These are phyloP conservation scores for Cephus sareptanus DNA, from an alignment of 2,888 invertebrate species.

Conservation along the genomic window DNA sequence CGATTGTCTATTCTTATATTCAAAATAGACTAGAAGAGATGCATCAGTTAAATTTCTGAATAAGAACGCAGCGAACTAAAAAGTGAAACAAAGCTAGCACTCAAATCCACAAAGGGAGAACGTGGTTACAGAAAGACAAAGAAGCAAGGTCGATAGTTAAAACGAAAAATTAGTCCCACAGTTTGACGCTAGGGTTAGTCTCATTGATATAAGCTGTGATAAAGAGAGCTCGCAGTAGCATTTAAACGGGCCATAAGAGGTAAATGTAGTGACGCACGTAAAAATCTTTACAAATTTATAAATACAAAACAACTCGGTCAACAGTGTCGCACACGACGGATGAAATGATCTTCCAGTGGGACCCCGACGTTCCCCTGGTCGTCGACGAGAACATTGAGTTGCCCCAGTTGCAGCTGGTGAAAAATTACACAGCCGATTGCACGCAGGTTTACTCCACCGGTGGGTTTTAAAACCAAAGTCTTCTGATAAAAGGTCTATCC, in stretches of 20 bases:
- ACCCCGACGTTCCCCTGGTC: slow-evolving; percentile 88
- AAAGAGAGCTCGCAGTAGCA: background rate
- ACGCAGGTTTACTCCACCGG: slow-evolving; percentile 93
- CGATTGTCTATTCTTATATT: background rate
- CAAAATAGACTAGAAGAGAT: background rate
- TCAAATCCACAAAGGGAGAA: background rate
- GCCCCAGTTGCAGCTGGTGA: slow-evolving; percentile 87
- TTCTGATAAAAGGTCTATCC: background rate
- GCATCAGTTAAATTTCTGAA: background rate
- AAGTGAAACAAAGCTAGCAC: background rate
- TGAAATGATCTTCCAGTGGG: slow-evolving; percentile 94
- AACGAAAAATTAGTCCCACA: background rate
- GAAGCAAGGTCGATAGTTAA: background rate
- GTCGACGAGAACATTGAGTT: slow-evolving; percentile 91
- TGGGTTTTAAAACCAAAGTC: slow-evolving; percentile 53
- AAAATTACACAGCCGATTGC: slow-evolving; percentile 90
- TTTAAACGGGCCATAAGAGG: background rate
- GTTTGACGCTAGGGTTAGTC: background rate
- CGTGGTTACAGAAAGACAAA: background rate
- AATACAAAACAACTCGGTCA: slow-evolving; percentile 55
- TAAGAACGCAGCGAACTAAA: background rate
- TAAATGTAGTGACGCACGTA: background rate
- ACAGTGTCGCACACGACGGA: slow-evolving; percentile 94
- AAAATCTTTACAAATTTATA: background rate
- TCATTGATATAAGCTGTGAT: background rate